Conservation (phyloP, 2,888 invertebrate genomes). For the Oxycera nigricornis region DNA sequence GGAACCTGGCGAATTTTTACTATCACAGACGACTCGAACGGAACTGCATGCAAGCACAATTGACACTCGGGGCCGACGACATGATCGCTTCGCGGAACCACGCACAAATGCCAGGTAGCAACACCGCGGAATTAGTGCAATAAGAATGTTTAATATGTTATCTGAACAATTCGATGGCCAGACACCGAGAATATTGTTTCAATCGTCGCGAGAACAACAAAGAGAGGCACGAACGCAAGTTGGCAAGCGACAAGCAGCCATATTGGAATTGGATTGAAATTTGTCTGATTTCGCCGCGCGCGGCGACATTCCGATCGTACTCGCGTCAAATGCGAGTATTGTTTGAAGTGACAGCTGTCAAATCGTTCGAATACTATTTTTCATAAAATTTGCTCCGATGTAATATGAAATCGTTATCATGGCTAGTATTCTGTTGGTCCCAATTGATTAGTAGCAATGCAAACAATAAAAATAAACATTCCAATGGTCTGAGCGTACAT, state of each 20-base stretch:
- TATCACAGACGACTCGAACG: neutral
- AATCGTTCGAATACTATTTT: neutral
- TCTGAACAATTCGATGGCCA: neutral
- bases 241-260: slow-evolving; percentile 52
- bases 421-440: no score
- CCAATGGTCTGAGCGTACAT: no score
- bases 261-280: slow-evolving; percentile 50
- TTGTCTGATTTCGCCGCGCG: slow-evolving; percentile 44
- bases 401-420: no score
- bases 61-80: neutral
- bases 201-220: slow-evolving; percentile 43
- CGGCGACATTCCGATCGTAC: slow-evolving; percentile 50
- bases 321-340: slow-evolving; percentile 24
- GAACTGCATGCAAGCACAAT: neutral
- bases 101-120: neutral
- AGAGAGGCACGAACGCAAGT: slow-evolving; percentile 48
- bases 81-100: neutral
- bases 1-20: neutral
- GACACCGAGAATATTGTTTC: slow-evolving; percentile 21
- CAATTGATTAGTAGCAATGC: no score
- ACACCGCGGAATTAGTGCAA: neutral
- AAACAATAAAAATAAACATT: no score
- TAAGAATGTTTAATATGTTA: neutral
- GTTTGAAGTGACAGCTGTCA: slow-evolving; percentile 15
- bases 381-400: no score